phyloP scores from a whole-genome alignment of 1,140 invertebrate genomes.

The Cotesia glomerata region DNA sequence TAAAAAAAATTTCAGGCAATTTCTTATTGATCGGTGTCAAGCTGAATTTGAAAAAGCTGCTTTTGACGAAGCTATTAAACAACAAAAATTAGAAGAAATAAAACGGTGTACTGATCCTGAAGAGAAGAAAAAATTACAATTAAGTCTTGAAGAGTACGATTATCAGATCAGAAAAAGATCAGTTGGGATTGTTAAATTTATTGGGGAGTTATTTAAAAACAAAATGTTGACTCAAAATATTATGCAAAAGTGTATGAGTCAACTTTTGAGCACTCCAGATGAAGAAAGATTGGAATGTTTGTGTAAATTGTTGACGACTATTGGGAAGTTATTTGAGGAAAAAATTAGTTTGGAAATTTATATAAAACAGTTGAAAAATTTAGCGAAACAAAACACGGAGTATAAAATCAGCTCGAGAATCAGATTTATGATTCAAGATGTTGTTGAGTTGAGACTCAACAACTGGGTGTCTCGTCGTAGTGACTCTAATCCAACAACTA shows the following conservation, averaged over 20 bases:
- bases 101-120: not conserved
- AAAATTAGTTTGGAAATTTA: not conserved
- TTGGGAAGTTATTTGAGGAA: not conserved
- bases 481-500: slow-evolving; percentile 89
- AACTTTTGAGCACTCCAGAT: not conserved
- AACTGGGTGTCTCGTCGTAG: slow-evolving; percentile 73
- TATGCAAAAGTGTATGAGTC: not conserved
- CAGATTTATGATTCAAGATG: not conserved
- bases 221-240: not conserved
- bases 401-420: not conserved
- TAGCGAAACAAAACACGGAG: not conserved
- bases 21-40: not conserved
- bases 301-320: not conserved
- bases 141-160: not conserved
- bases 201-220: not conserved
- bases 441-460: not conserved
- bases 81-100: not conserved
- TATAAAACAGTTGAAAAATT: not conserved
- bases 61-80: not conserved
- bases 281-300: not conserved
- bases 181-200: not conserved
- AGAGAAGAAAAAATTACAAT: not conserved
- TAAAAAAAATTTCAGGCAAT: not conserved
- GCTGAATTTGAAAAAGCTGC: not conserved
- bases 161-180: not conserved